These are phyloP conservation scores for Nycticryphes semicollaris DNA, from an alignment of 2,113 vertebrate genomes.

Conservation along the genomic window DNA sequence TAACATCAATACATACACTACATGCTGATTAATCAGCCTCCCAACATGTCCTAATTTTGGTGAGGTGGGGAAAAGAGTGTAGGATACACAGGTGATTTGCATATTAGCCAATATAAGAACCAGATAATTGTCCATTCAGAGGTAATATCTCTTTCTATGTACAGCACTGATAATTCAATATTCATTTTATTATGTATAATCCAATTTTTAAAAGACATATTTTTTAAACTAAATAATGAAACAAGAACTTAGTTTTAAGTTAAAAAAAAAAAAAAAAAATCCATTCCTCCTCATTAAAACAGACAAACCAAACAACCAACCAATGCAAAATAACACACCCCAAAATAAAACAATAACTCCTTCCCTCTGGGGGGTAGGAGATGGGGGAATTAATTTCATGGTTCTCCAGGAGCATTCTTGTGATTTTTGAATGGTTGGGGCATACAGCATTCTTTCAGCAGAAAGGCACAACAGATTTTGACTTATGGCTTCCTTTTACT, in stretches of 20 bases:
- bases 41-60: neutral
- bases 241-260: neutral
- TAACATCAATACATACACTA: neutral
- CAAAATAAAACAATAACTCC: too few relatives aligned
- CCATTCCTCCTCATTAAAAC: neutral
- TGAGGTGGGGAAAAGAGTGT: neutral
- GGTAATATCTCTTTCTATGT: neutral
- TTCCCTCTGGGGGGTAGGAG: too few relatives aligned
- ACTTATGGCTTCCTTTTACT: neutral
- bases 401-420: neutral
- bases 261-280: neutral
- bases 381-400: neutral
- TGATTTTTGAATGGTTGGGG: neutral
- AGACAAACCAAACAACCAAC: neutral
- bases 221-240: neutral
- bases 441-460: neutral
- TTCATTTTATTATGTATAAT: neutral
- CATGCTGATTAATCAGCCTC: neutral
- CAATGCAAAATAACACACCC: neutral
- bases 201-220: neutral
- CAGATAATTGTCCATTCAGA: neutral
- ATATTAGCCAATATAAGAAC: neutral
- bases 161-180: neutral
- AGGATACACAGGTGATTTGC: neutral
- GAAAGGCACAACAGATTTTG: neutral